These are phyloP conservation scores for Nephrotoma guestfalica DNA, from an alignment of 2,888 invertebrate species.

Conservation along the genomic window DNA sequence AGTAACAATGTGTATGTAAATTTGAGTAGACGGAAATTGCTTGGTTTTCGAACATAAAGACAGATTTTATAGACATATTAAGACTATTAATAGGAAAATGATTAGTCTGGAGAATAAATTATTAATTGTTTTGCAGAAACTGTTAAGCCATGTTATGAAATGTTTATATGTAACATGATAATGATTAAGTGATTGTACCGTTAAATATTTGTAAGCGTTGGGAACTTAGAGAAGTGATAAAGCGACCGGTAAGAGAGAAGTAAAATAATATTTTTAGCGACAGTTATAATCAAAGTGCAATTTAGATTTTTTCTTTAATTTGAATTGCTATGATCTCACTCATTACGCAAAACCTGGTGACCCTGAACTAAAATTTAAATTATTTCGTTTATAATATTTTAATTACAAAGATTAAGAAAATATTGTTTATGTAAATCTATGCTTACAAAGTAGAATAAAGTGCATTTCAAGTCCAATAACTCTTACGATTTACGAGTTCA, in stretches of 20 bases:
- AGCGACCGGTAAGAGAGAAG: background rate
- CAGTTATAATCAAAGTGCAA: background rate
- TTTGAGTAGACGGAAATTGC: background rate
- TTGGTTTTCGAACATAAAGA: background rate
- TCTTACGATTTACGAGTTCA: too few species aligned
- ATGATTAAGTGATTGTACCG: background rate
- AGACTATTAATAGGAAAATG: background rate
- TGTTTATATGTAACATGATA: background rate
- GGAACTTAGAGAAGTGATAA: background rate
- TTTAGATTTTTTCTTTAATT: background rate
- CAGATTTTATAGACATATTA: background rate
- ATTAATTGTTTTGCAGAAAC: background rate
- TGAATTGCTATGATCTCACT: background rate
- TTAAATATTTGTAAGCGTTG: background rate
- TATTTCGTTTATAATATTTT: background rate
- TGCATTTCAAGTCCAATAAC: too few species aligned
- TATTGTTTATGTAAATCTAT: background rate
- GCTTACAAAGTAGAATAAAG: background rate
- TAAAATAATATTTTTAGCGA: background rate
- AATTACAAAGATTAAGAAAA: background rate
- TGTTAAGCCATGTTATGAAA: background rate
- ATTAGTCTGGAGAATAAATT: background rate
- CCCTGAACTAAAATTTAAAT: background rate
- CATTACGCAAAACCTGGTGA: background rate
- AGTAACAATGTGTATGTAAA: background rate